Percentiles rank a stretch among this genome's conserved stretches.
Evolutionary conservation across 2,797 vertebrate genomes (phyloP).

Genomic region (Lithobates sylvaticus): DNA sequence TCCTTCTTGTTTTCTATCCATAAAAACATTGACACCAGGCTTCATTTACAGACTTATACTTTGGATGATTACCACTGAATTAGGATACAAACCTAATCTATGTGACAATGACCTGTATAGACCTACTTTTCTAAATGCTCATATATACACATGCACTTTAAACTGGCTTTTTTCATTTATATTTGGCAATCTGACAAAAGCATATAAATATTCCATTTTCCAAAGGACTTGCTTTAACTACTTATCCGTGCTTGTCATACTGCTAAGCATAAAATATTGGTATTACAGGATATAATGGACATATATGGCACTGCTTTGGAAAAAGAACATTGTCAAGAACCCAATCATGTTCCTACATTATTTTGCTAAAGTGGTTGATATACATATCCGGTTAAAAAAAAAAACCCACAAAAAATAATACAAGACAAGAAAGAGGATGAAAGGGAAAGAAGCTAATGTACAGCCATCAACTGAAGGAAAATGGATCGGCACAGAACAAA

Average conservation of each 20-base stretch:
- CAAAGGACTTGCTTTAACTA: neutral
- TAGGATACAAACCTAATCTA: too few species aligned
- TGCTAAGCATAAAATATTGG: conserved; percentile 9
- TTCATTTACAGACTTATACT: neutral
- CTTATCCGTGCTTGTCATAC: neutral
- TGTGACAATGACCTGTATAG: too few species aligned
- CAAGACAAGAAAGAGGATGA: neutral
- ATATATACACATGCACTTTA: neutral
- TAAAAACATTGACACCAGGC: too few species aligned
- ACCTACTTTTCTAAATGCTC: too few species aligned
- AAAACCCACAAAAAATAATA: neutral
- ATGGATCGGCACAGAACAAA: conserved; percentile 18
- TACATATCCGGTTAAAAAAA: neutral
- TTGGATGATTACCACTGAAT: neutral
- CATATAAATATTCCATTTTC: conserved; percentile 10
- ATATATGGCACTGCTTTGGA: neutral
- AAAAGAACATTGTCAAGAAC: neutral
- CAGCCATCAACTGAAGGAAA: conserved; percentile 22
- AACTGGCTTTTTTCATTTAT: neutral
- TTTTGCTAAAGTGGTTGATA: conserved; percentile 10
- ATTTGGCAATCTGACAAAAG: neutral
- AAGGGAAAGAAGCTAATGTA: conserved; percentile 19
- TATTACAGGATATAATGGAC: neutral
- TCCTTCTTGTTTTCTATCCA: too few species aligned
- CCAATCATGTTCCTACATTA: neutral